Evolutionary conservation across 2,797 vertebrate genomes (phyloP).

Genomic region (Coracias cyanogaster): DNA sequence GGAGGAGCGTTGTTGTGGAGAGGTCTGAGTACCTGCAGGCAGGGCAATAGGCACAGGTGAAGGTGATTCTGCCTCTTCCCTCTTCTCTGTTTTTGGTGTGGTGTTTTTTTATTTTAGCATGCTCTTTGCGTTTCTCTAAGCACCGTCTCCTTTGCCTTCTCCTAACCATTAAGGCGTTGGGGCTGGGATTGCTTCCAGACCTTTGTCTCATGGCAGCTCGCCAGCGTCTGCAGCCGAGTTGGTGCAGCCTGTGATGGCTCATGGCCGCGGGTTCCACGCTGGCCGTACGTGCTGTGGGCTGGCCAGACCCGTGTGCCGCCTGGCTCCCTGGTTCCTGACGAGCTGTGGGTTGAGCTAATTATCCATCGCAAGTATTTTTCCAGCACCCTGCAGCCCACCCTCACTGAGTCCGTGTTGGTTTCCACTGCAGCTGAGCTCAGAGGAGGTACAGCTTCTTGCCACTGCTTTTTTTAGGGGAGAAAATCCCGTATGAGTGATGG

Average conservation of each 20-base stretch:
- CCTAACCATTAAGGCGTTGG: not conserved
- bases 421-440: not conserved
- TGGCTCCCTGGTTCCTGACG: not conserved
- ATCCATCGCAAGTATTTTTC: not conserved
- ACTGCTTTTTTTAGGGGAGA: rapidly evolving
- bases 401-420: rapidly evolving
- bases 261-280: rapidly evolving
- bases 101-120: rapidly evolving
- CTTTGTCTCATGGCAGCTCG: not conserved
- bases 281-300: rapidly evolving
- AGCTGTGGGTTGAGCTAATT: not conserved
- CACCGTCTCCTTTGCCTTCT: not conserved
- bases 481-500: rapidly evolving
- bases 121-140: not conserved
- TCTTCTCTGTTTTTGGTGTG: not conserved
- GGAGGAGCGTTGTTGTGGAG: not conserved
- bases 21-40: not conserved
- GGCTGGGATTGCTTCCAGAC: not conserved
- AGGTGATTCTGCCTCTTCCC: not conserved
- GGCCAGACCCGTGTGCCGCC: rapidly evolving
- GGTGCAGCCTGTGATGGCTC: not conserved
- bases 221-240: not conserved
- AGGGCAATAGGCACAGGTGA: not conserved
- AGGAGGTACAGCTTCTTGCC: not conserved
- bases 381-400: rapidly evolving